These are phyloP conservation scores for Eristalis pertinax DNA, from an alignment of 2,888 invertebrate species.

Conservation along the genomic window DNA sequence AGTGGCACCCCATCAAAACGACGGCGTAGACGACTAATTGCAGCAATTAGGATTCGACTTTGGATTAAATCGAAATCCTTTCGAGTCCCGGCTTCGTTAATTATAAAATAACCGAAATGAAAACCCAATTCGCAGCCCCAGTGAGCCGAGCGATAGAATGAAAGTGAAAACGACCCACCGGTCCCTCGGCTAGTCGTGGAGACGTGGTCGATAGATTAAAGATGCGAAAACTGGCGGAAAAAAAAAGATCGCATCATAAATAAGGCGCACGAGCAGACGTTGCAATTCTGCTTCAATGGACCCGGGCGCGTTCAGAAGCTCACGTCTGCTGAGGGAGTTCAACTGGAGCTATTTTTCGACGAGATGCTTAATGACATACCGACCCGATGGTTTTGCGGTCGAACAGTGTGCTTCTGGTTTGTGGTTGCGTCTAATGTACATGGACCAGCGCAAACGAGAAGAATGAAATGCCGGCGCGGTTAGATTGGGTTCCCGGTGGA, in stretches of 20 bases:
- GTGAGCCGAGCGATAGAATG: constrained; percentile 3
- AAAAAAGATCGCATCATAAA: constrained; percentile 51
- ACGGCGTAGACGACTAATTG: constrained; percentile 48
- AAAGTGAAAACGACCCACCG: not conserved
- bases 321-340: not conserved
- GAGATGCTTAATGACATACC: constrained; percentile 42
- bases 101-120: constrained; percentile 63
- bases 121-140: constrained; percentile 38
- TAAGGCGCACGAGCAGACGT: constrained; percentile 23
- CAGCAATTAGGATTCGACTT: constrained; percentile 62
- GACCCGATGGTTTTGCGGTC: constrained; percentile 18
- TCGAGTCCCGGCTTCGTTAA: constrained; percentile 43
- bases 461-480: constrained; percentile 20
- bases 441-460: not conserved
- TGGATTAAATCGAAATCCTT: constrained; percentile 60
- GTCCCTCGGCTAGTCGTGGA: no score
- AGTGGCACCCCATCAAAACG: constrained; percentile 41
- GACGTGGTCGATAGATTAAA: constrained; percentile 34
- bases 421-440: constrained; percentile 15
- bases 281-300: not conserved
- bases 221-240: constrained; percentile 5
- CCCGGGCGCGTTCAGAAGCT: not conserved
- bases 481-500: constrained; percentile 25
- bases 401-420: constrained; percentile 28
- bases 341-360: constrained; percentile 38